Evolutionary conservation across 2,113 vertebrate species (phyloP).

Genomic region (Pipa parva): DNA sequence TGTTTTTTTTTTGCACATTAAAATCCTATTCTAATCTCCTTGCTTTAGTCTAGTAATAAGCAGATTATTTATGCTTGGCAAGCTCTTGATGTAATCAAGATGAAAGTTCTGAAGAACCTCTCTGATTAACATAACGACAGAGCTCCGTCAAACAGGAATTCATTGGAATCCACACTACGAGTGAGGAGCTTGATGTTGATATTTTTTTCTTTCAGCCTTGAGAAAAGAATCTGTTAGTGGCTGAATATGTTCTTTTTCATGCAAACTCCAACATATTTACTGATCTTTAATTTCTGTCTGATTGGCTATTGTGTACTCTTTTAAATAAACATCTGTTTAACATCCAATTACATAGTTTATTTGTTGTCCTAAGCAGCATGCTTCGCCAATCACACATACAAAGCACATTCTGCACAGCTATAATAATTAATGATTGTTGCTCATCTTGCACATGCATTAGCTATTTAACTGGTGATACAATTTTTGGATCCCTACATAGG

Average conservation of each 20-base stretch:
- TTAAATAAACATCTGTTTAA: slow-evolving; percentile 9
- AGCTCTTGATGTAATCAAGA: slow-evolving; percentile 43
- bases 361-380: not conserved
- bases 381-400: no score
- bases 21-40: slow-evolving; percentile 38
- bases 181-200: slow-evolving; percentile 6
- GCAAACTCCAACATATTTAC: slow-evolving; percentile 9
- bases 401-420: no score
- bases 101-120: slow-evolving; percentile 28
- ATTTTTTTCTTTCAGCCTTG: slow-evolving; percentile 17
- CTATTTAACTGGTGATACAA: no score
- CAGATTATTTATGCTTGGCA: slow-evolving; percentile 38
- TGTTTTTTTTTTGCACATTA: slow-evolving; percentile 23
- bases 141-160: slow-evolving; percentile 14
- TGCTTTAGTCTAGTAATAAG: slow-evolving; percentile 36
- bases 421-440: no score
- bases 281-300: slow-evolving; percentile 6
- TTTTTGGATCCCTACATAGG: no score
- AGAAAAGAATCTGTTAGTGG: not conserved
- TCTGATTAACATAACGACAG: slow-evolving; percentile 20
- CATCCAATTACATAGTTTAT: not conserved
- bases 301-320: slow-evolving; percentile 10
- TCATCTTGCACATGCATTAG: no score
- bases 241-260: not conserved
- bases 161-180: slow-evolving; percentile 4